A percentile compares a stretch with the other conserved stretches of the same genome.
phyloP scores from a whole-genome alignment of 2,113 vertebrate genomes.

The Hippocampus abdominalis region DNA sequence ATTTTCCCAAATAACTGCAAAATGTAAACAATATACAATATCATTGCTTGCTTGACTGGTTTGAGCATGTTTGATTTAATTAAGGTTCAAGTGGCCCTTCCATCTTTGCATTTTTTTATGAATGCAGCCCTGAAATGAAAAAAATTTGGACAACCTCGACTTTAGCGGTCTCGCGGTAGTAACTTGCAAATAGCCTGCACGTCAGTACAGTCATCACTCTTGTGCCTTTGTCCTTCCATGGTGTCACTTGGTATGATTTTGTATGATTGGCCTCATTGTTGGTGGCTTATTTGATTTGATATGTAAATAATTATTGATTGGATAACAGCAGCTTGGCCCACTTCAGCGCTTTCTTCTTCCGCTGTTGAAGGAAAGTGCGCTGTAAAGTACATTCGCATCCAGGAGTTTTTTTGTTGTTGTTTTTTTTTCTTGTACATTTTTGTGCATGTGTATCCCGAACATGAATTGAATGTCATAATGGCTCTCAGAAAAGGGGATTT shows the following conservation, averaged over 20 bases:
- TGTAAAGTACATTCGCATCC: conserved; percentile 2
- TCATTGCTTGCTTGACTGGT: no score
- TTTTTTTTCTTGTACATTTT: conserved; percentile 28
- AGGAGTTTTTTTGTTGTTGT: no score
- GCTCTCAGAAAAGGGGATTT: conserved; percentile 19
- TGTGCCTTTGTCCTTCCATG: neutral
- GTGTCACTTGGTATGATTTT: conserved; percentile 29
- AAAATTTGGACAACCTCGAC: no score
- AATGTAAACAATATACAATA: no score
- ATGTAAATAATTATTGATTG: conserved; percentile 33
- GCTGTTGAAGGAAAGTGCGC: neutral
- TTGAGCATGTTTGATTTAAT: no score
- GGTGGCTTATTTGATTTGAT: conserved; percentile 30
- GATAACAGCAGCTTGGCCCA: conserved; percentile 6
- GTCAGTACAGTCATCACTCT: conserved; percentile 20
- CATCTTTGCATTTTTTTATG: no score
- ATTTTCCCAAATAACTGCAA: no score
- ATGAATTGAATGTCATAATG: conserved; percentile 27
- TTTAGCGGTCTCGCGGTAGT: neutral
- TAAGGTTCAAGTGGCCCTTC: no score
- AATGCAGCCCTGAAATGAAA: no score
- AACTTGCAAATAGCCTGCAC: neutral
- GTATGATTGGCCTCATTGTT: conserved; percentile 8
- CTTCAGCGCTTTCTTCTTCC: neutral
- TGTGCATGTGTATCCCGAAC: conserved; percentile 11